Conservation (phyloP, 2,113 vertebrate species). For the Camelus dromedarius region DNA sequence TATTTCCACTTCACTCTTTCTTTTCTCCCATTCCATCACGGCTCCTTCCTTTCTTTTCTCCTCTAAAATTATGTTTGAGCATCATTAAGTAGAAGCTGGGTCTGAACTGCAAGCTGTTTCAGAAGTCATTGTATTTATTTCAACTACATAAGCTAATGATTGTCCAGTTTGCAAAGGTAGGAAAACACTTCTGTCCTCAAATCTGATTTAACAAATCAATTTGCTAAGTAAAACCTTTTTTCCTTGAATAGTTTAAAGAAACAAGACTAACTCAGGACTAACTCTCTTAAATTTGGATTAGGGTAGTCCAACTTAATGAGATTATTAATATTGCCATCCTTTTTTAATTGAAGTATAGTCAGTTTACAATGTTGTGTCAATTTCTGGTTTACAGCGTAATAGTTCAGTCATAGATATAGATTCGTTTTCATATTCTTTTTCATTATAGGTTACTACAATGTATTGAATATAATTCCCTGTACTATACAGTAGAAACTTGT, state of each 20-base stretch:
- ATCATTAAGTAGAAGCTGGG: neutral
- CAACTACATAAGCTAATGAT: neutral
- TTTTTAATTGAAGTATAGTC: neutral
- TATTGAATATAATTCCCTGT: no score
- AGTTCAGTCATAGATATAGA: no score
- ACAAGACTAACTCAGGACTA: neutral
- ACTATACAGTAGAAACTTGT: no score
- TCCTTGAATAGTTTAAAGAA: constrained; percentile 11
- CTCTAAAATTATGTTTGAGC: constrained; percentile 1
- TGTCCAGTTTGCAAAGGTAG: neutral
- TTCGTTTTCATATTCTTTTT: no score
- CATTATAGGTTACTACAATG: no score
- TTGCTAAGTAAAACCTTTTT: neutral
- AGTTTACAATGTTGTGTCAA: no score
- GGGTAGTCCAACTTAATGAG: neutral
- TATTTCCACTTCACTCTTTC: neutral
- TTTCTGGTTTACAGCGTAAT: no score
- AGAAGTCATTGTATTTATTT: neutral
- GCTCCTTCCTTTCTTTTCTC: neutral
- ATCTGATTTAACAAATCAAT: neutral
- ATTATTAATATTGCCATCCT: neutral
- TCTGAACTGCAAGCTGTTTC: neutral
- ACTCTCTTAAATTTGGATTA: constrained; percentile 27
- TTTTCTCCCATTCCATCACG: neutral
- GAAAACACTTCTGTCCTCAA: neutral